Evolutionary conservation across 2,888 invertebrate genomes (phyloP), one percentile per base, ranked within the genome.

Genomic region (Harpalus rufipes): DNA sequence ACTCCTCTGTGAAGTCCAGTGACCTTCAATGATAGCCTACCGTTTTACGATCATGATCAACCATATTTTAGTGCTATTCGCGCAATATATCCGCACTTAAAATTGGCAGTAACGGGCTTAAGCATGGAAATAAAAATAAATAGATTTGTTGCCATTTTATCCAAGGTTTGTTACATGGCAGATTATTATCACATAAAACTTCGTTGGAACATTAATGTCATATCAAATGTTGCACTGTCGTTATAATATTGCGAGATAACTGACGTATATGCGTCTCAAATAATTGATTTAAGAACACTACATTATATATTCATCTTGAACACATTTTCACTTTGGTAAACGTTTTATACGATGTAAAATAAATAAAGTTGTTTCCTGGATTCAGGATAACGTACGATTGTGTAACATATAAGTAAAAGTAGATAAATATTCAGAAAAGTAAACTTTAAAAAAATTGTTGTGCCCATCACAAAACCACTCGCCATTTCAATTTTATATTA

Each of bases 61-160:
- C 63, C 84, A 84, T 84, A 84, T 79, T 79, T 84, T 79, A 79
- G 76, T 76, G 76, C 76, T 61, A 84, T 84, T 76, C 76, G 58
- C 61, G 83, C 83, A 84, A 74, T 84, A 84, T 84, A 84, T 84
- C 83, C 83, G 83, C 83, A 76, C 83, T 84, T 84, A 84, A 84
- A 84, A 76, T 76, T 76, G 83, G 83, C 83, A 76, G 83, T 84
- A 84, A 83, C 82, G 74, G 74, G 74, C 82, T 81, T 81, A 80
- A 80, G 80, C 80, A 80, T 81, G 39, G 65, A 21, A 81, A 81
- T 81, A 81, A 81, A 81, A 81, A 81, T 81, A 81, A 81, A 63
- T 81, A 81, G 81, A 81, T 81, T 81, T 81, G 81, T 81, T 81
- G 81, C 81, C 81, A 63, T 63, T 81, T 81, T 81, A 63, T 63